Conservation (phyloP, 2,888 invertebrate genomes). For the Vesta saturnalis region DNA sequence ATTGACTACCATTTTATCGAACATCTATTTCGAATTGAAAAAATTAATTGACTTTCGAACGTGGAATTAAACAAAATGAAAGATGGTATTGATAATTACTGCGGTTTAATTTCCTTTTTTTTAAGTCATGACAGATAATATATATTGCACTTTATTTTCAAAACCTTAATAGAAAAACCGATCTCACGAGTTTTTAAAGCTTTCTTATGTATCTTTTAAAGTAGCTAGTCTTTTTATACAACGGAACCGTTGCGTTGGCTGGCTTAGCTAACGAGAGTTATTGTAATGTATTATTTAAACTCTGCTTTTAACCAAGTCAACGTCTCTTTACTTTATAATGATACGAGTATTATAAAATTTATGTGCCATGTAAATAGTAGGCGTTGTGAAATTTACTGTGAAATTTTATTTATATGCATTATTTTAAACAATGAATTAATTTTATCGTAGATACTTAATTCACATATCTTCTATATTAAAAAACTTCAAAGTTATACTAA, state of each 20-base stretch:
- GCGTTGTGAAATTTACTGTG: not conserved
- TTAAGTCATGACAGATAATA: no score
- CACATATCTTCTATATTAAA: no score
- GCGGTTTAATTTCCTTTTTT: no score
- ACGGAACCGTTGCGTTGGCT: not conserved
- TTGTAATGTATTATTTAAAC: constrained; percentile 7
- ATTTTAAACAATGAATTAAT: no score
- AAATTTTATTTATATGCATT: not conserved
- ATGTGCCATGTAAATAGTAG: not conserved
- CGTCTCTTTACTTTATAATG: not conserved
- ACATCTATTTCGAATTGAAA: no score
- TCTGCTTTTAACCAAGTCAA: not conserved
- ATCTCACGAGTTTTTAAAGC: no score
- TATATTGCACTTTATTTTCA: not conserved
- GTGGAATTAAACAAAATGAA: no score
- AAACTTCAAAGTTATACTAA: no score
- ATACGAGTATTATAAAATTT: not conserved
- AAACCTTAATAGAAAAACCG: not conserved
- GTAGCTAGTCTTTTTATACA: not conserved
- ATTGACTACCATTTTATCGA: no score
- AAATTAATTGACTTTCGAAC: no score
- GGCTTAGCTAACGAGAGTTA: constrained; percentile 4
- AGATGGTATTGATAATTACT: no score
- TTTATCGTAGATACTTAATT: no score
- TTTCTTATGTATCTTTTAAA: not conserved